phyloP scores from a whole-genome alignment of 2,113 vertebrate species.

The Nibea albiflora region DNA sequence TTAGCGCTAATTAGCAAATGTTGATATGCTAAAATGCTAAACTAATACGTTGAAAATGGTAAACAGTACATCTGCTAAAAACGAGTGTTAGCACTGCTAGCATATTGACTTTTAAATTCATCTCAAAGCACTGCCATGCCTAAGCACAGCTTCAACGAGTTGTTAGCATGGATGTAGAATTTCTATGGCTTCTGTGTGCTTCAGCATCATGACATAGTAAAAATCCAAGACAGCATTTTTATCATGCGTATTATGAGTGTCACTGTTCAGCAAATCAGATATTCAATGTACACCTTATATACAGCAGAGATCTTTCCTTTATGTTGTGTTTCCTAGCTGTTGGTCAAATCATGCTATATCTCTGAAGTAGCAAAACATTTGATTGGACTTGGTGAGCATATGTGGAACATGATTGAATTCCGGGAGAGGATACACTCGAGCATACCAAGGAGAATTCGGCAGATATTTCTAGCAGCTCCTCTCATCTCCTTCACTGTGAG shows the following conservation, averaged over 20 bases:
- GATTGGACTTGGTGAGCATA: constrained; percentile 54
- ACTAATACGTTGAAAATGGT: not conserved
- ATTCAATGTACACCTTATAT: not conserved
- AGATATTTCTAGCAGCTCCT: constrained; percentile 65
- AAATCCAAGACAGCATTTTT: not conserved
- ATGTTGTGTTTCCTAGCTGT: constrained; percentile 16
- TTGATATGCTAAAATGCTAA: not conserved
- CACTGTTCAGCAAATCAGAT: not conserved
- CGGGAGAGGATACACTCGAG: constrained; percentile 53
- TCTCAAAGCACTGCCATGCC: not conserved
- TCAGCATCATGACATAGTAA: not conserved
- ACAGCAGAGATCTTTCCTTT: not conserved
- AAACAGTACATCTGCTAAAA: not conserved
- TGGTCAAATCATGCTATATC: constrained; percentile 41
- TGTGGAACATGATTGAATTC: constrained; percentile 62
- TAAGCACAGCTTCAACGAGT: not conserved
- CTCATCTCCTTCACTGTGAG: constrained; percentile 67
- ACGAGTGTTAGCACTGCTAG: not conserved
- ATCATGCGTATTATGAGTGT: not conserved
- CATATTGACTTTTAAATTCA: not conserved
- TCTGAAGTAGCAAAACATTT: constrained; percentile 35
- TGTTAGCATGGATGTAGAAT: not conserved
- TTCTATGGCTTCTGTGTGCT: not conserved
- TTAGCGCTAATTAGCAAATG: not conserved
- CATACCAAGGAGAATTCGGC: constrained; percentile 66